Evolutionary conservation across 2,113 vertebrate species (phyloP).

Genomic region (Notothenia rossii): DNA sequence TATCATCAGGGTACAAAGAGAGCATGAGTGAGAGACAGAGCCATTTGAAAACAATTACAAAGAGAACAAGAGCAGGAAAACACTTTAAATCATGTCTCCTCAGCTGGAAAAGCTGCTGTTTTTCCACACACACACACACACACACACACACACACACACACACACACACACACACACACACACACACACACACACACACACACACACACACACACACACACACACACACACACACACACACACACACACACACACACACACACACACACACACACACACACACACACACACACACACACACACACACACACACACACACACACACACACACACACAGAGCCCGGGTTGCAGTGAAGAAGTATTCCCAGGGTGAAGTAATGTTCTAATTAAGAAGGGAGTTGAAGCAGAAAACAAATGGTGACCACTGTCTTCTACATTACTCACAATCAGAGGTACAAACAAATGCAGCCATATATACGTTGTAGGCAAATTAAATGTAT

Average conservation of each 20-base stretch:
- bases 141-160: conserved; percentile 2
- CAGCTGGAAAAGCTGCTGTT: conserved; percentile 21
- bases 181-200: conserved; percentile 18
- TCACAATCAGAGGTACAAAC: background rate
- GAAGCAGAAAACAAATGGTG: conserved; percentile 35
- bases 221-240: no score
- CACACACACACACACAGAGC: conserved; percentile 4
- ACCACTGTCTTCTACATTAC: conserved; percentile 17
- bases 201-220: conserved; percentile 4
- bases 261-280: conserved; percentile 12
- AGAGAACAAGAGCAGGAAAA: conserved; percentile 2
- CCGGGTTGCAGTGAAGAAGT: no score
- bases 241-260: background rate
- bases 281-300: conserved; percentile 12
- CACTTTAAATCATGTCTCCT: conserved; percentile 12
- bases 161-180: conserved; percentile 12
- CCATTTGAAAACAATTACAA: conserved; percentile 3
- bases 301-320: background rate
- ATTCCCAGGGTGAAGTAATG: conserved; percentile 43
- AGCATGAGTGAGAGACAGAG: background rate
- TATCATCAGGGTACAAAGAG: background rate
- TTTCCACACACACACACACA: conserved; percentile 24
- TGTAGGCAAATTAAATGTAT: conserved; percentile 15
- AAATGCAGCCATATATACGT: background rate
- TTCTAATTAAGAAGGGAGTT: conserved; percentile 46